A percentile compares a stretch with the other conserved stretches of the same genome.
Evolutionary conservation across 2,797 vertebrate genomes (phyloP).

Genomic region (Valencia hispanica): DNA sequence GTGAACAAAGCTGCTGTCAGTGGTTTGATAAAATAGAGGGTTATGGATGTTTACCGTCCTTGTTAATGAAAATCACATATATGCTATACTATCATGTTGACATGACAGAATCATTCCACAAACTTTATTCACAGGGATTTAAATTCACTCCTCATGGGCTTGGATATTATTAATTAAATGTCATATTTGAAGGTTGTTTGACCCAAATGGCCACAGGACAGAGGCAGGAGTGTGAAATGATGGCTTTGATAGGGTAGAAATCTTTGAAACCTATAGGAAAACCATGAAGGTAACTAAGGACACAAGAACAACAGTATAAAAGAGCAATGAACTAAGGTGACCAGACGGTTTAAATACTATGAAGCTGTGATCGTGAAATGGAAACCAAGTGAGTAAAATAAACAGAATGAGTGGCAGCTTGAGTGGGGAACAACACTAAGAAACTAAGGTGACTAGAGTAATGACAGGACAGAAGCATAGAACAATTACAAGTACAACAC

Average conservation of each 20-base stretch:
- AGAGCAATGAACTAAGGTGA: background rate
- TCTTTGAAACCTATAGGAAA: background rate
- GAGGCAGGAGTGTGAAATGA: background rate
- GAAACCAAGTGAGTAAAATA: background rate
- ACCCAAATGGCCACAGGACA: background rate
- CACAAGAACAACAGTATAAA: too few species aligned
- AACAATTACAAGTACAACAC: background rate
- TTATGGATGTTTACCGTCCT: background rate
- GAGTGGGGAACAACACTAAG: background rate
- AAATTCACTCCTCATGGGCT: background rate
- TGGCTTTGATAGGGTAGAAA: background rate
- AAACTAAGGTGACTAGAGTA: background rate
- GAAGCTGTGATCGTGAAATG: background rate
- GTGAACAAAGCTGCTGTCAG: conserved; percentile 4
- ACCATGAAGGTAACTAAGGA: background rate
- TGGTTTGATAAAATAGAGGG: background rate
- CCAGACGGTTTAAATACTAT: background rate
- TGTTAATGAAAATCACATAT: background rate
- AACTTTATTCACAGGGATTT: background rate
- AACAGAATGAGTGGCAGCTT: background rate
- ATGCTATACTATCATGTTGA: background rate
- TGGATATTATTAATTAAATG: background rate
- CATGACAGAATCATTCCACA: background rate
- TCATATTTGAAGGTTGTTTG: background rate
- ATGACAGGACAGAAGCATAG: background rate